Evolutionary conservation across 2,113 vertebrate genomes (phyloP), one percentile per base, ranked within the genome.

Genomic region (Dromaius novaehollandiae): DNA sequence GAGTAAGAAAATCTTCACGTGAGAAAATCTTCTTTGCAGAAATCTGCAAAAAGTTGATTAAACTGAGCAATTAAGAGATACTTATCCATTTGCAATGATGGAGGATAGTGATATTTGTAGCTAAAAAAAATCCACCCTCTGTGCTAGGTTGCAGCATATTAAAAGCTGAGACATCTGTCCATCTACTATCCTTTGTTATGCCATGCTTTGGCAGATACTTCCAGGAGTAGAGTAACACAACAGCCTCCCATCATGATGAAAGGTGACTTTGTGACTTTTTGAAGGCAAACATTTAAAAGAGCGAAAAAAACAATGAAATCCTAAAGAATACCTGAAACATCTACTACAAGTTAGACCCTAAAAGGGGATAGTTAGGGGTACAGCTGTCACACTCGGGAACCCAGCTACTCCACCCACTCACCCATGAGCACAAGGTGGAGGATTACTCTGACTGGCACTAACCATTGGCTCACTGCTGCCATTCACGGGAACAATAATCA

Each of bases 341-440:
- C 40, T 40, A 19, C n/a, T 70, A 5, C 38, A 58, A 38, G 44
- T n/a, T 25, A 48, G 44, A n/a, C 32, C 68, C 34, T 48, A 32
- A 19, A 10, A 58, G 58, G 36, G 21, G 34, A 22, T n/a, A 38
- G 26, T 3, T 18, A 13, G 20, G 6, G 30, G 24, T 14, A 40
- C 1, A 5, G 42, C 71, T 76, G 66, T 21, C 55, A 48, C 21
- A 60, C 6, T 7, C 63, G 32, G 68, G 48, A 55, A 55, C 10
- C 9, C 26, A 44, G 1, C 0, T 0, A 15, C 63, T 71, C 61
- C 28, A 42, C 24, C 4, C 40, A 26, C 32, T 36, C n/a, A 22
- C 26, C 74, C 50, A 56, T 0, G 0, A 71, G 11, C 16, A 56
- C 3, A 4, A 65, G 44, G 30, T 20, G 22, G 22, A 64, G 30